A percentile compares a stretch with the other conserved stretches of the same genome.
These are phyloP conservation scores for Oryzias dopingdopingensis DNA, from an alignment of 2,797 vertebrate genomes.

Conservation along the genomic window DNA sequence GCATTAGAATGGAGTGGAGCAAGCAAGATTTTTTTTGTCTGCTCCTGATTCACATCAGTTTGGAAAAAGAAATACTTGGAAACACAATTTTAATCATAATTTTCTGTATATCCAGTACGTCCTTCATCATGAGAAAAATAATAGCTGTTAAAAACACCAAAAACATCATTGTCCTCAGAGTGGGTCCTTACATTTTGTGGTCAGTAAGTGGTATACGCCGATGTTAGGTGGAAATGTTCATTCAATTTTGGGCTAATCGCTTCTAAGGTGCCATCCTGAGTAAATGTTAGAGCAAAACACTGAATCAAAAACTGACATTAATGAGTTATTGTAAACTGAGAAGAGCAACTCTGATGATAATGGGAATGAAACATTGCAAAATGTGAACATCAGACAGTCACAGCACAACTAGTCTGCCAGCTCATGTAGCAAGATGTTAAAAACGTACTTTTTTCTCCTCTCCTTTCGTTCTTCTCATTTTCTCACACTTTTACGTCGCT, in stretches of 20 bases:
- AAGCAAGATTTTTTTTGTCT: no score
- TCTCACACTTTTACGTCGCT: conserved; percentile 67
- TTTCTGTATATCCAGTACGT: no score
- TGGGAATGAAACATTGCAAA: conserved; percentile 67
- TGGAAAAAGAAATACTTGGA: no score
- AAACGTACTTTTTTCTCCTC: conserved; percentile 40
- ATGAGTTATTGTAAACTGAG: conserved; percentile 52
- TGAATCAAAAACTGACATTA: conserved; percentile 41
- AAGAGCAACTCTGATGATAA: conserved; percentile 59
- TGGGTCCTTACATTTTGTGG: conserved; percentile 33
- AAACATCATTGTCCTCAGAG: no score
- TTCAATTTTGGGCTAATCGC: conserved; percentile 48
- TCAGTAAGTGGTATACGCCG: conserved; percentile 11
- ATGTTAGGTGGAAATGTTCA: conserved; percentile 55
- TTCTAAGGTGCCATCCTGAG: conserved; percentile 64
- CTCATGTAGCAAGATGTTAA: conserved; percentile 73
- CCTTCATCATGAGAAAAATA: no score
- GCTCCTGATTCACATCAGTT: no score
- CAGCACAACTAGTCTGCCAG: conserved; percentile 67
- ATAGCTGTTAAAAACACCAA: no score
- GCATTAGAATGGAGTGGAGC: no score
- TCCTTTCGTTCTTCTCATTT: conserved; percentile 28
- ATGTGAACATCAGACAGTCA: conserved; percentile 63
- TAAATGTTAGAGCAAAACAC: conserved; percentile 24
- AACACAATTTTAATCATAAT: no score